phyloP scores from a whole-genome alignment of 2,113 vertebrate species.

The Hemicordylus capensis region DNA sequence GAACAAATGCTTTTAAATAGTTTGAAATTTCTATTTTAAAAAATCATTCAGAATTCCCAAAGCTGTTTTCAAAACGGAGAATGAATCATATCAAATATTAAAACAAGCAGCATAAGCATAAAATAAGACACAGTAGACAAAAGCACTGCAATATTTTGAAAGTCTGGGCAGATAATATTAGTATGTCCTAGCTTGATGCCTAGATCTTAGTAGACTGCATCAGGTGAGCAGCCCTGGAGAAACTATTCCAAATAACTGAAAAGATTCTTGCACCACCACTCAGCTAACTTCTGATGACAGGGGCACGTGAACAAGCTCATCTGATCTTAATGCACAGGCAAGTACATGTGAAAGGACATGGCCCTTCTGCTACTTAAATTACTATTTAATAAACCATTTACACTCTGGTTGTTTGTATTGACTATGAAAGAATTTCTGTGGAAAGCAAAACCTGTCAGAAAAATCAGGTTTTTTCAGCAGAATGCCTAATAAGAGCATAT shows the following conservation, averaged over 20 bases:
- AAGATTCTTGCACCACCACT: too few relatives aligned
- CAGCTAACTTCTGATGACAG: neutral
- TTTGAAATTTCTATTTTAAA: neutral
- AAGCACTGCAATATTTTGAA: neutral
- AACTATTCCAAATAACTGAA: neutral
- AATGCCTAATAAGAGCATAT: constrained; percentile 2
- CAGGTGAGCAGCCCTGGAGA: neutral
- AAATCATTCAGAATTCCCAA: neutral
- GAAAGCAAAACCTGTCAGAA: constrained; percentile 21
- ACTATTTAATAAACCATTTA: neutral
- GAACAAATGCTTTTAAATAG: constrained; percentile 9
- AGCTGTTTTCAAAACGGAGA: neutral
- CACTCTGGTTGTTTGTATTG: neutral
- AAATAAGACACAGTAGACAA: neutral
- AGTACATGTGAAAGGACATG: neutral
- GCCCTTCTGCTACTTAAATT: neutral
- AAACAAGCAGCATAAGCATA: too few relatives aligned
- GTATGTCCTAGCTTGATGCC: neutral
- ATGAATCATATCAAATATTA: neutral
- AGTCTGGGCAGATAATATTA: neutral
- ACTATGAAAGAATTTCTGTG: constrained; percentile 5
- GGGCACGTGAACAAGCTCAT: neutral
- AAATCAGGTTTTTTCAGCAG: constrained; percentile 5
- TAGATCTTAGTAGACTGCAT: neutral
- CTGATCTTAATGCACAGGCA: neutral